Base-by-base conservation (phyloP, 2,888 invertebrate genomes). In the Limenitis camilla region DNA sequence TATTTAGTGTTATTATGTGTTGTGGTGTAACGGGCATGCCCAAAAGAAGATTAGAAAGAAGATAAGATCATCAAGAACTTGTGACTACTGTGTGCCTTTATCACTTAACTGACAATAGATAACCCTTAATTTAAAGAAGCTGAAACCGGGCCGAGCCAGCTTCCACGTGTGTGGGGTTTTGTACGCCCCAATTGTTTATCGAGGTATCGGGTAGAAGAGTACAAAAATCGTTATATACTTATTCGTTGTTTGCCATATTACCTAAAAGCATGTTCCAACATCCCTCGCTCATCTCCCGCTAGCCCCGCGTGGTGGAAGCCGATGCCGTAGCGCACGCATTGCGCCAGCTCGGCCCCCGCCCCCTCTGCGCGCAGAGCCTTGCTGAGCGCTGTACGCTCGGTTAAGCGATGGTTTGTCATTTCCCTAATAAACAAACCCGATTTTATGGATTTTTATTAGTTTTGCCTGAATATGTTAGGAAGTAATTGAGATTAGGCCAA, bases 231-330 rank as follows among this genome's bases (percentile, higher is more conserved):
- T 30, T 41, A 11, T 30, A n/a, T 9, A 8, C 33, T 1, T 40
- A 1, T 5, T 27, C 8, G 3, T 19, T 10, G 10, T 9, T n/a
- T 10, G 0, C 11, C 11, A 5, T 27, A n/a, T 36, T 28, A 83
- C 86, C 84, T 74, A 75, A 94, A 97, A 1, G 92, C 94, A 51
- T 94, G 94, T 76, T 98, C 98, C 10, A 98, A 86, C 47, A 96
- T 84, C 59, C 89, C 89, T 31, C 98, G 84, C 83, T 99, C 98
- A 68, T 97, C 97, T 6, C 89, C 89, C 4, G 96, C 96, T 40
- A 99, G 89, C 0, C 98, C 95, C 10, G 95, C 94, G 86, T 99
- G 98, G 79, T 99, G 99, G 85, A 94, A 98, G 7, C 95, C 98
- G 28, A 99, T 89, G 2, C 98, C 98, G 80, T 85, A 93, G 28